Evolutionary conservation across 2,888 invertebrate species (phyloP), one percentile per base, ranked within the genome.

Genomic region (Norana najaformis): DNA sequence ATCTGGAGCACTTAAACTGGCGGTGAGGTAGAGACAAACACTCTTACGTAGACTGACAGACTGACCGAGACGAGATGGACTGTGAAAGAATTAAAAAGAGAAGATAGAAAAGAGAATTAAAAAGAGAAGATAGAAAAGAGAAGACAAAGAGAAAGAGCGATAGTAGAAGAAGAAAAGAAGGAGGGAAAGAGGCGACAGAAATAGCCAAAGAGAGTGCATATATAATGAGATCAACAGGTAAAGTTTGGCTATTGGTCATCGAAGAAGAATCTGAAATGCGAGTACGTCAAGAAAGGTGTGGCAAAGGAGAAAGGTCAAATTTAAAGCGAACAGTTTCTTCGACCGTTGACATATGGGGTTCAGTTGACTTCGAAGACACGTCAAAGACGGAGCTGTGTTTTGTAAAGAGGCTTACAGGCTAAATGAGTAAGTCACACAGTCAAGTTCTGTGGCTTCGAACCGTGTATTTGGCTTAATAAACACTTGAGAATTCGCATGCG

Each of bases 401-500:
- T 69, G 30, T 69, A n/a, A 0, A 3, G 1, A n/a, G 30, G 69
- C 11, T 8, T 16, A n/a, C 30, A 30, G 14, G 8, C n/a, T n/a
- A 8, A 30, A 53, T 1, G 13, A 3, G 23, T 5, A 30, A n/a
- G n/a, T n/a, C 14, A n/a, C 69, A n/a, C 23, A n/a, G 69, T 69
- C 69, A 1, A 30, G n/a, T n/a, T 69, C 69, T n/a, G 1, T 6
- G n/a, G n/a, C n/a, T 69, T 69, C n/a, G 69, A 69, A 69, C n/a
- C n/a, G n/a, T 69, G 30, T n/a, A 69, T 30, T n/a, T n/a, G 30
- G 69, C n/a, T 69, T n/a, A 69, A 69, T 69, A n/a, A 69, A 16
- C 69, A 69, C n/a, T n/a, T 69, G 69, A 69, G 69, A 69, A 69
- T 53, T 23, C 69, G 69, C 69, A n/a, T 69, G 69, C 69, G 69